phyloP scores from a whole-genome alignment of 2,797 vertebrate species.

The Distichodus sexfasciatus region DNA sequence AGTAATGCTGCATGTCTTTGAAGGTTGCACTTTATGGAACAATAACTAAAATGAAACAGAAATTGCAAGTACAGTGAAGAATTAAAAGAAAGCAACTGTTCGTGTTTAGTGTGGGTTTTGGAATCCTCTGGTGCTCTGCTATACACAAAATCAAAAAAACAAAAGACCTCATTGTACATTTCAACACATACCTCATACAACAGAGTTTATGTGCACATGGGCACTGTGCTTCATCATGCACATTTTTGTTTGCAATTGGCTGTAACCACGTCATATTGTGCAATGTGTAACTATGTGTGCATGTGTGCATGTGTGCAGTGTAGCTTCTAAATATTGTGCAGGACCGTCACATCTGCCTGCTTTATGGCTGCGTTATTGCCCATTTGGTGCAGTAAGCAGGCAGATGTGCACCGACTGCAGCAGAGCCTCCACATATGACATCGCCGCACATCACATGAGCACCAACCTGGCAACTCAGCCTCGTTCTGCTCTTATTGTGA shows the following conservation, averaged over 20 bases:
- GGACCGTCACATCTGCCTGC: constrained; percentile 38
- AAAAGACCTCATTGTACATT: not conserved
- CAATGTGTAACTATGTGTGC: not conserved
- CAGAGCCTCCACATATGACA: constrained; percentile 29
- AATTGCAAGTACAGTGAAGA: too few relatives aligned
- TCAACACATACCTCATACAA: too few relatives aligned
- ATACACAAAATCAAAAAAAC: not conserved
- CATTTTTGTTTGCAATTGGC: not conserved
- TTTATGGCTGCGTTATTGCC: constrained; percentile 27
- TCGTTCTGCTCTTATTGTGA: not conserved
- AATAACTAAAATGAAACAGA: too few relatives aligned
- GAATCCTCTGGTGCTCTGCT: not conserved
- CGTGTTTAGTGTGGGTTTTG: too few relatives aligned
- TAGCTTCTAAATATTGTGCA: constrained; percentile 38
- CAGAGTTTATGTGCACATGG: not conserved
- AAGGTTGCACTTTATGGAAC: not conserved
- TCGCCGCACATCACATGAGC: not conserved
- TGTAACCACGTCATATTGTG: not conserved
- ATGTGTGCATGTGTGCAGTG: not conserved
- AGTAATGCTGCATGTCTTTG: too few relatives aligned
- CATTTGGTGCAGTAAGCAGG: constrained; percentile 36
- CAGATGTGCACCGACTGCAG: constrained; percentile 28
- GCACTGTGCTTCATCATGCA: not conserved
- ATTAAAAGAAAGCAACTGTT: too few relatives aligned
- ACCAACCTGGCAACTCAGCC: not conserved